Conservation (phyloP, 1,140 invertebrate species). For the Bombyx mandarina region DNA sequence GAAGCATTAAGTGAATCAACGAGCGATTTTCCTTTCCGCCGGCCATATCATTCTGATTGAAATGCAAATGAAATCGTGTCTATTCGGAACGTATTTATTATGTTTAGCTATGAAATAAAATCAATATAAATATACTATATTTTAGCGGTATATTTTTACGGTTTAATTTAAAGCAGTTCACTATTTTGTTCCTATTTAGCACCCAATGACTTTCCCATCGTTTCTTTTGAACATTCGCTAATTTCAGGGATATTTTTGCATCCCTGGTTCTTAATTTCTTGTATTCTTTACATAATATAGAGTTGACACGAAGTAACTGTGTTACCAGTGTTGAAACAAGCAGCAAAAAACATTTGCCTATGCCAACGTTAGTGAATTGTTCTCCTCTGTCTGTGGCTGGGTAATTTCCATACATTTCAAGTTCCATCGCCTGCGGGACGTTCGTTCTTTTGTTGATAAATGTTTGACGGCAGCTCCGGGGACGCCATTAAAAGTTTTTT, state of each 20-base stretch:
- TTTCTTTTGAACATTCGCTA: too few relatives aligned
- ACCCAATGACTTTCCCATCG: constrained; percentile 20
- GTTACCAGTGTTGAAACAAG: constrained; percentile 39
- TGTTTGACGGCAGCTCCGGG: constrained; percentile 70
- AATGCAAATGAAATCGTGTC: constrained; percentile 68
- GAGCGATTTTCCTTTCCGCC: constrained; percentile 64
- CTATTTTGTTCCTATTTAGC: constrained; percentile 39
- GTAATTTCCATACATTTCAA: constrained; percentile 72
- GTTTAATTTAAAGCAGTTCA: constrained; percentile 29
- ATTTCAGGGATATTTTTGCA: too few relatives aligned
- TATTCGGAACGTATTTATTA: constrained; percentile 58
- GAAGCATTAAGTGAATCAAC: constrained; percentile 67
- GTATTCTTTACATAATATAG: too few relatives aligned
- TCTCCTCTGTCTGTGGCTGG: constrained; percentile 62
- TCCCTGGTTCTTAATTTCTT: too few relatives aligned
- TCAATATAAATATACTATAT: too few relatives aligned
- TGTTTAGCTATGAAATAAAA: too few relatives aligned
- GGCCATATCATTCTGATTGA: constrained; percentile 66
- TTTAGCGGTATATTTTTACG: too few relatives aligned
- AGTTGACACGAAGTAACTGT: too few relatives aligned
- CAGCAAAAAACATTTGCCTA: constrained; percentile 69
- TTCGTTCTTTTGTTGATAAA: constrained; percentile 72
- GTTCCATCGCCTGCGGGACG: constrained; percentile 70
- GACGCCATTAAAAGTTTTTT: constrained; percentile 72
- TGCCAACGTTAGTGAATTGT: constrained; percentile 68